Evolutionary conservation across 2,888 invertebrate species (phyloP), one percentile per base, ranked within the genome.

Genomic region (Diaperis boleti): DNA sequence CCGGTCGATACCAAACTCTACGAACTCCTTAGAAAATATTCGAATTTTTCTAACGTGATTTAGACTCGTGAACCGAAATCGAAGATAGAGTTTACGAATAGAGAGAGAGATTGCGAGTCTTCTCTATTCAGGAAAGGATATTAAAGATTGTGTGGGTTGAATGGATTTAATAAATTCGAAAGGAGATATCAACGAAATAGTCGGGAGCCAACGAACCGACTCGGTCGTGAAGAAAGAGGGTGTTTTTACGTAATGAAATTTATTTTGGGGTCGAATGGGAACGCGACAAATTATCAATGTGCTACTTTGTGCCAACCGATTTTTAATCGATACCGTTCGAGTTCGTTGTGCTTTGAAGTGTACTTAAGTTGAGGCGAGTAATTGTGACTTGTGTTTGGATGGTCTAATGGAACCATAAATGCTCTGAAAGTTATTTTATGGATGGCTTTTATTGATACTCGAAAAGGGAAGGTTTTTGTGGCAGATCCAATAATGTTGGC

Each of bases 401-500:
- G 37, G 5, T 20, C 3, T 18, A 11, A 42, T 17, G 41, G 3
- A 8, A 1, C 41, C 20, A 42, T 42, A 42, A 42, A 42, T 42
- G 20, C 41, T 4, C 41, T 14, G n/a, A 33, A 39, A 42, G 18
- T 42, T 42, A 18, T 18, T 42, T 42, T 42, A 42, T 42, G 41
- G 41, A 42, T 42, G 4, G 41, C 14, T 54, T 54, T 54, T 54
- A 54, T 54, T 54, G 54, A 17, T 39, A 15, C 14, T 20, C 15
- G 33, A 44, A 56, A 45, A 44, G 22, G 29, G n/a, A 18, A 44
- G 45, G 49, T 49, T 56, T 56, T 45, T 45, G 37, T 39, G 39
- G 47, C 57, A 57, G 45, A 47, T 57, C 57, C 57, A 57, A 57
- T 57, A 57, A 47, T 18, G 41, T 39, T 54, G 54, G 41, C 54